These are phyloP conservation scores for Trichogramma dendrolimi DNA, from an alignment of 2,888 invertebrate genomes.

Conservation along the genomic window DNA sequence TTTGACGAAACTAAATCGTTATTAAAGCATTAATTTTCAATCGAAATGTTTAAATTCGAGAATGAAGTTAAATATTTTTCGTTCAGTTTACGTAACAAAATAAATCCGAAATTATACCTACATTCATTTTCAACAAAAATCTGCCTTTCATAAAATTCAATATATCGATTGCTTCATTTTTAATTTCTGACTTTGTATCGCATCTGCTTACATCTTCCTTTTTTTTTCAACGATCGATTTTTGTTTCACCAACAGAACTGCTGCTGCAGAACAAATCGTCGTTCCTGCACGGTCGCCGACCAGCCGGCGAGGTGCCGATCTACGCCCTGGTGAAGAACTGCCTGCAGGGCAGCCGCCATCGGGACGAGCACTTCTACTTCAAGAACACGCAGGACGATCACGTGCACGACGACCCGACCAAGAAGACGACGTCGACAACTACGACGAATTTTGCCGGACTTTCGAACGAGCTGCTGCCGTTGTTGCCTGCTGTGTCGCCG, in stretches of 20 bases:
- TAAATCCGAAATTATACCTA: too few species aligned
- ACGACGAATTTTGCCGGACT: background rate
- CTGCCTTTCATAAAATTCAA: too few species aligned
- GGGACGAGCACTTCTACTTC: background rate
- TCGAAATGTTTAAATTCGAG: too few species aligned
- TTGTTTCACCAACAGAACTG: constrained; percentile 41
- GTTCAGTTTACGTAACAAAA: too few species aligned
- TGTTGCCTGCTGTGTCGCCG: constrained; percentile 1
- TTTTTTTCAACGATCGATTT: too few species aligned
- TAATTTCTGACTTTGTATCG: too few species aligned
- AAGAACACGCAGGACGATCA: background rate
- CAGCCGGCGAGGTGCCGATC: constrained; percentile 57
- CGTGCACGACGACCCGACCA: background rate
- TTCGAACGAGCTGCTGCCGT: background rate
- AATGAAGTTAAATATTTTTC: too few species aligned
- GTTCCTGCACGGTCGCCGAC: constrained; percentile 61
- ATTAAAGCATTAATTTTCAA: too few species aligned
- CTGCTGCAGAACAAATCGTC: constrained; percentile 54
- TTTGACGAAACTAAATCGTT: too few species aligned
- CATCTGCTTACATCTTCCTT: too few species aligned
- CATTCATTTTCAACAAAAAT: too few species aligned
- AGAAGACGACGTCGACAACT: background rate
- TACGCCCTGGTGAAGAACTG: constrained; percentile 60
- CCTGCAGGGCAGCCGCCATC: constrained; percentile 1
- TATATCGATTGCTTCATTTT: too few species aligned